Base-by-base conservation (phyloP, 2,113 vertebrate genomes). In the Heterotilapia buettikoferi region DNA sequence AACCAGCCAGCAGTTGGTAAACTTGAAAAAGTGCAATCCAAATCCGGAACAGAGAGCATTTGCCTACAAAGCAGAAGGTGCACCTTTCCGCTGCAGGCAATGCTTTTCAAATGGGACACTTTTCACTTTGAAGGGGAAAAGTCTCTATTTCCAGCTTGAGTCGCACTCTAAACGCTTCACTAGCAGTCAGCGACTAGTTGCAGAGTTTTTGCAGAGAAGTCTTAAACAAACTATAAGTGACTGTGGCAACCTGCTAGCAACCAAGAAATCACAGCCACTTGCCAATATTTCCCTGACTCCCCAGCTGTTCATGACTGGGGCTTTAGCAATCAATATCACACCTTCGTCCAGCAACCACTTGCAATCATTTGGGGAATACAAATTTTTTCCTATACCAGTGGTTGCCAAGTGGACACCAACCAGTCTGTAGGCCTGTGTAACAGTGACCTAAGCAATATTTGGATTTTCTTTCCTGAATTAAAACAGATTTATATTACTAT, bases 161-260 rank as follows among this genome's bases (percentile, higher is more conserved):
- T 76, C 3, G 0, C 24, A 47, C 24, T 29, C 14, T 29, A 18
- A 76, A 29, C 0, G 8, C 18, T 73, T 73, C 38, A 73, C 26
- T 45, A 73, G 5, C 21, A 26, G 38, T 73, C 40, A 26, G 68
- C 0, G 2, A 18, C 21, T 73, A 73, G 68, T 29, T 1, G 40
- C 21, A 18, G 40, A 73, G 40, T 18, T 11, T 73, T 73, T 2
- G 21, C 68, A 45, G 14, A 47, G 7, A 71, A 71, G 13, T 31
- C 36, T 26, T 18, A 76, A 29, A 5, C 40, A 76, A 73, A 47
- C 2, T 2, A 76, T 24, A 29, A 18, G 40, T 29, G 14, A 76
- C 24, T 47, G 40, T 10, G 14, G 1, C 40, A 76, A 76, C 40
- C 40, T 76, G 68, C 68, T 47, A 73, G 16, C 13, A 45, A 45